These are phyloP conservation scores for Geotria australis DNA, from an alignment of 2,797 vertebrate genomes.

Conservation along the genomic window DNA sequence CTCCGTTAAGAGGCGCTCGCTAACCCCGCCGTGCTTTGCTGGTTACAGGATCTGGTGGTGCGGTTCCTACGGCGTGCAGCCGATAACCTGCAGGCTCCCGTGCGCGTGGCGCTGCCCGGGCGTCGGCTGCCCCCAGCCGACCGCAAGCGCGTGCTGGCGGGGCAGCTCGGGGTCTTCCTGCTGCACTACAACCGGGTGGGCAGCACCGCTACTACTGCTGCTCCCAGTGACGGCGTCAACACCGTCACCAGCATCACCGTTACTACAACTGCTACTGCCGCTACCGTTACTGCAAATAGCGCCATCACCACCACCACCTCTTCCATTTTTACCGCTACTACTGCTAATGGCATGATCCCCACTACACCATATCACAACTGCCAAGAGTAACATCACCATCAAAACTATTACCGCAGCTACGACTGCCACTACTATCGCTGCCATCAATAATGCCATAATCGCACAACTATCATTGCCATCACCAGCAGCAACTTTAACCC, in stretches of 20 bases:
- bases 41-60: conserved; percentile 49
- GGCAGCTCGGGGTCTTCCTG: conserved; percentile 57
- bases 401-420: too few species aligned
- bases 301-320: too few species aligned
- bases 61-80: conserved; percentile 59
- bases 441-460: too few species aligned
- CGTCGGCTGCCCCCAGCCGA: conserved; percentile 24
- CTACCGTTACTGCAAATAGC: background rate
- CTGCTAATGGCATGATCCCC: too few species aligned
- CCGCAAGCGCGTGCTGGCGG: conserved; percentile 41
- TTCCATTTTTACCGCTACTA: too few species aligned
- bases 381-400: too few species aligned
- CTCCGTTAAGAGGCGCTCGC: too few species aligned
- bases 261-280: background rate
- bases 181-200: conserved; percentile 43
- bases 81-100: conserved; percentile 42
- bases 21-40: too few species aligned
- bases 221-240: background rate
- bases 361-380: too few species aligned
- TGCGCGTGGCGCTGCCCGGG: conserved; percentile 35
- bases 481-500: too few species aligned
- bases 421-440: too few species aligned
- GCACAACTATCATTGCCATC: too few species aligned
- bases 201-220: background rate
- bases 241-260: background rate